These are phyloP conservation scores for Anolis carolinensis DNA, from an alignment of 2,113 vertebrate species.

Conservation along the genomic window DNA sequence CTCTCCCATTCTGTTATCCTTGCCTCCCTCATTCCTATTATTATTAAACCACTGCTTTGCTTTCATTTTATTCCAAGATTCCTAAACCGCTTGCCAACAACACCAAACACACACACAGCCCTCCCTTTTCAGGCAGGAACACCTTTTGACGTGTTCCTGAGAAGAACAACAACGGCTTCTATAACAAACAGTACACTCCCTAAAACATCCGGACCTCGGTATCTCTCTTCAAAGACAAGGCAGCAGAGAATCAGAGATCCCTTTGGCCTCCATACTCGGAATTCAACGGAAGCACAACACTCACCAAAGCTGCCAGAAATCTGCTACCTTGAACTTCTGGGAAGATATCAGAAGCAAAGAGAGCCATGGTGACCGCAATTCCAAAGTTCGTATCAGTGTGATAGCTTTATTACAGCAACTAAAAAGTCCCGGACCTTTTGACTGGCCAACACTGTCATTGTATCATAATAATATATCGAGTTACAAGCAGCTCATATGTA, in stretches of 20 bases:
- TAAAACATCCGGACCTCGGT: too few relatives aligned
- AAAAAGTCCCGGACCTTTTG: too few relatives aligned
- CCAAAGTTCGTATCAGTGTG: too few relatives aligned
- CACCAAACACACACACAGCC: not conserved
- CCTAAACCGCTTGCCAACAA: not conserved
- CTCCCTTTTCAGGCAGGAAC: not conserved
- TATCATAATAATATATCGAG: too few relatives aligned
- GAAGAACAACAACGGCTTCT: not conserved
- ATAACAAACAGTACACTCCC: not conserved
- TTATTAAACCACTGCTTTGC: not conserved
- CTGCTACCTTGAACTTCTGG: not conserved
- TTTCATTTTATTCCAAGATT: not conserved
- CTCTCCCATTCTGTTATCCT: not conserved
- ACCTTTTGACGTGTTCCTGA: slow-evolving; percentile 11
- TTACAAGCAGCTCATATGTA: too few relatives aligned
- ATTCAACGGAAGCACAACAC: not conserved
- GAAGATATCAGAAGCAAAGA: not conserved
- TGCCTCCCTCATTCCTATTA: not conserved
- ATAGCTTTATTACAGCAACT: too few relatives aligned
- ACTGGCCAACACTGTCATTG: too few relatives aligned
- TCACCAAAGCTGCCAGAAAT: too few relatives aligned
- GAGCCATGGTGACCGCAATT: too few relatives aligned
- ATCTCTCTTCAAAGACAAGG: not conserved
- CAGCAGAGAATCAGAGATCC: too few relatives aligned
- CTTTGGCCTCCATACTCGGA: too few relatives aligned